Conservation (phyloP, 2,797 vertebrate species). For the Hafferia zeledoni region DNA sequence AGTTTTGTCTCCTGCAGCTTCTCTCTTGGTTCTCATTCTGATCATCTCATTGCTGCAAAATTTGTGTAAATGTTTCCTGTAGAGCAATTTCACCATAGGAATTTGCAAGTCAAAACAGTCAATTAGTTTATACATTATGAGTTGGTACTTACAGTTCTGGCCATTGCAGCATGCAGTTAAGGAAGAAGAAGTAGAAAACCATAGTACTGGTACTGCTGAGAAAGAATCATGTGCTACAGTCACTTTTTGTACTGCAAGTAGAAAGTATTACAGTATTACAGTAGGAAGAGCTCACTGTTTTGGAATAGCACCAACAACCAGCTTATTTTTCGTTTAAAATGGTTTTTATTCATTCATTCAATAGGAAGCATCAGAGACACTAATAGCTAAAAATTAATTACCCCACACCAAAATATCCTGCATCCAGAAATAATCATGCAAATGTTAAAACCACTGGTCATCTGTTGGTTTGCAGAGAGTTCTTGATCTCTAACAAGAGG, state of each 20-base stretch:
- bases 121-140: background rate
- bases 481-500: background rate
- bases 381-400: conserved; percentile 18
- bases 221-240: background rate
- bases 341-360: background rate
- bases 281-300: background rate
- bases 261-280: background rate
- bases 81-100: background rate
- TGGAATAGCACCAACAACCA: background rate
- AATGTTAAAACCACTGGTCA: background rate
- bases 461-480: background rate
- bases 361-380: background rate
- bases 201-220: background rate
- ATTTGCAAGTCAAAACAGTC: conserved; percentile 27
- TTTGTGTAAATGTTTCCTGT: background rate
- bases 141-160: background rate
- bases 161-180: background rate
- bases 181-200: background rate
- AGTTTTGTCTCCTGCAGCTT: background rate
- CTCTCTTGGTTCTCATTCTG: background rate
- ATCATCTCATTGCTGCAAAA: background rate
- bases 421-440: background rate
- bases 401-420: background rate
- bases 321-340: conserved; percentile 1
- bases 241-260: background rate